Percentiles rank a stretch among this genome's conserved stretches.
Evolutionary conservation across 2,888 invertebrate genomes (phyloP).

Genomic region (Crematogaster levior): DNA sequence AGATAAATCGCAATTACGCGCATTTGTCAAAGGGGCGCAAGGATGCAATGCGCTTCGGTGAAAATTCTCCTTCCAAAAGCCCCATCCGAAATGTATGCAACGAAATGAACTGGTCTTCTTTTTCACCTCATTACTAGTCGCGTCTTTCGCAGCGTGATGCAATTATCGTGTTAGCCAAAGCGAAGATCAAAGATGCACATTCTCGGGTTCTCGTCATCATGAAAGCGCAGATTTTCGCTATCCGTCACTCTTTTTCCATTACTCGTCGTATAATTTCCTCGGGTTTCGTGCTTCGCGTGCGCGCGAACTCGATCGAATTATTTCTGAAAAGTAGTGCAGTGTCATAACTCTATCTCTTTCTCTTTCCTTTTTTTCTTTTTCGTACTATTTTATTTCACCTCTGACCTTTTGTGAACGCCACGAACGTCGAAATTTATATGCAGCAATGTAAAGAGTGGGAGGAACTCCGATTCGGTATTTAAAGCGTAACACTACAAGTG

Average conservation of each 20-base stretch:
- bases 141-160: slow-evolving; percentile 33
- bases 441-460: not conserved
- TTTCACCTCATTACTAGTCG: not conserved
- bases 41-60: not conserved
- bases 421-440: slow-evolving; percentile 45
- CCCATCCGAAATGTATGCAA: slow-evolving; percentile 45
- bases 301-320: slow-evolving; percentile 61
- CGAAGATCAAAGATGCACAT: slow-evolving; percentile 51
- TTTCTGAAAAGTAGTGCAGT: slow-evolving; percentile 62
- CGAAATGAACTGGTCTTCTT: slow-evolving; percentile 27
- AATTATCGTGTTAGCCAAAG: slow-evolving; percentile 40
- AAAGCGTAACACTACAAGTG: slow-evolving; percentile 41
- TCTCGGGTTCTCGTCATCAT: slow-evolving; percentile 9
- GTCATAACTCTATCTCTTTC: slow-evolving; percentile 33
- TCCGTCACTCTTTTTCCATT: slow-evolving; percentile 44
- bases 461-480: slow-evolving; percentile 57
- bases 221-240: slow-evolving; percentile 14
- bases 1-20: slow-evolving; percentile 20
- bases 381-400: slow-evolving; percentile 69
- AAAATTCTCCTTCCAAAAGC: slow-evolving; percentile 17
- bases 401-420: slow-evolving; percentile 70
- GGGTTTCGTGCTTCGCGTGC: slow-evolving; percentile 41
- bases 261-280: slow-evolving; percentile 44
- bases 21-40: slow-evolving; percentile 5
- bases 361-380: not conserved